These are phyloP conservation scores for Ceratothoa steindachneri DNA, from an alignment of 2,888 invertebrate genomes.

Conservation along the genomic window DNA sequence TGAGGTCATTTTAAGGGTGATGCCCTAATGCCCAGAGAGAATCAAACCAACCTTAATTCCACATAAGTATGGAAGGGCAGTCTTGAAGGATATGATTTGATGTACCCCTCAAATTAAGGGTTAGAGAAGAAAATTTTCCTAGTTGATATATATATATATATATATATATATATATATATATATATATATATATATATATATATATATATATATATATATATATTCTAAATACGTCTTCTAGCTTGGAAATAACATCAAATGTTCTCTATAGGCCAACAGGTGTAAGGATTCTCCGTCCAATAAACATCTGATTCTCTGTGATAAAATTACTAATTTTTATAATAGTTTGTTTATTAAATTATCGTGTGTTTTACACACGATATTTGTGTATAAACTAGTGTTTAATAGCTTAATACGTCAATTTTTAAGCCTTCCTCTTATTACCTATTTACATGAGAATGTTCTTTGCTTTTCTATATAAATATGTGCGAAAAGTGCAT, in stretches of 20 bases:
- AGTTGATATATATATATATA: conserved; percentile 4
- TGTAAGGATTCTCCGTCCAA: too few relatives aligned
- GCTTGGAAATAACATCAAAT: neutral
- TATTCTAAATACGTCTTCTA: neutral
- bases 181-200: conserved; percentile 6
- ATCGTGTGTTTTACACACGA: too few relatives aligned
- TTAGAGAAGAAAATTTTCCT: neutral
- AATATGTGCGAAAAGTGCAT: too few relatives aligned
- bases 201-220: conserved; percentile 10
- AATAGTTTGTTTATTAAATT: too few relatives aligned
- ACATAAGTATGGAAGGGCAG: neutral
- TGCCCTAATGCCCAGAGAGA: neutral
- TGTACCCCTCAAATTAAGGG: neutral
- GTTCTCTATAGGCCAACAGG: too few relatives aligned
- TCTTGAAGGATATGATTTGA: neutral
- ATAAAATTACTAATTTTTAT: too few relatives aligned
- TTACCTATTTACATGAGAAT: too few relatives aligned
- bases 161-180: conserved; percentile 12
- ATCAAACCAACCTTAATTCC: neutral
- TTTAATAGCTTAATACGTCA: too few relatives aligned
- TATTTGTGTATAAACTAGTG: too few relatives aligned
- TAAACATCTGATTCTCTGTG: too few relatives aligned
- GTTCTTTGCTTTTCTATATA: too few relatives aligned
- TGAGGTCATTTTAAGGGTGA: neutral
- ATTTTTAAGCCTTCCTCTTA: too few relatives aligned